Conservation (phyloP, 2,113 vertebrate genomes). For the Campylorhamphus procurvoides region DNA sequence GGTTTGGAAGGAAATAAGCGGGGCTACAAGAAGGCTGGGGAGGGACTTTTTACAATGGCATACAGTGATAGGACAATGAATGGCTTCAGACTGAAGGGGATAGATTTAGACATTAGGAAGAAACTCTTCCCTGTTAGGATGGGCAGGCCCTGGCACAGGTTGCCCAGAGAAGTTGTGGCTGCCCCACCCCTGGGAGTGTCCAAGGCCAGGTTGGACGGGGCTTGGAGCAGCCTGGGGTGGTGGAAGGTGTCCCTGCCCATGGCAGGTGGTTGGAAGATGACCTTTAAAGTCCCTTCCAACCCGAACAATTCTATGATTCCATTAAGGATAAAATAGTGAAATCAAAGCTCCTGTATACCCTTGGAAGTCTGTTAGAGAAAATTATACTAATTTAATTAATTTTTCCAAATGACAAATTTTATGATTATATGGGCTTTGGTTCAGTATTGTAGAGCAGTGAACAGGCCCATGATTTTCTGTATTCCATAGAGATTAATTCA, state of each 20-base stretch:
- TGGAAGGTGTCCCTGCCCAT: background rate
- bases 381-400: background rate
- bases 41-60: background rate
- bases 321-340: background rate
- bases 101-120: no score
- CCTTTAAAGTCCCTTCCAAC: background rate
- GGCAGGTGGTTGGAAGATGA: background rate
- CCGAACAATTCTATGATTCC: background rate
- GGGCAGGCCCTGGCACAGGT: background rate
- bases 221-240: fast-evolving
- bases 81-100: background rate
- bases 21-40: background rate
- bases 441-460: background rate
- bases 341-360: background rate
- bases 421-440: background rate
- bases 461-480: background rate
- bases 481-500: background rate
- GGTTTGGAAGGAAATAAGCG: background rate
- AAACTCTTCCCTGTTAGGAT: background rate
- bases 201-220: fast-evolving
- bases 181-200: background rate
- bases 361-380: background rate
- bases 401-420: background rate
- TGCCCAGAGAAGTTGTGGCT: background rate
- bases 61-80: background rate